Percentiles rank a stretch among this genome's conserved stretches.
These are phyloP conservation scores for Pyrrhosoma nymphula DNA, from an alignment of 2,888 invertebrate genomes.

Conservation along the genomic window DNA sequence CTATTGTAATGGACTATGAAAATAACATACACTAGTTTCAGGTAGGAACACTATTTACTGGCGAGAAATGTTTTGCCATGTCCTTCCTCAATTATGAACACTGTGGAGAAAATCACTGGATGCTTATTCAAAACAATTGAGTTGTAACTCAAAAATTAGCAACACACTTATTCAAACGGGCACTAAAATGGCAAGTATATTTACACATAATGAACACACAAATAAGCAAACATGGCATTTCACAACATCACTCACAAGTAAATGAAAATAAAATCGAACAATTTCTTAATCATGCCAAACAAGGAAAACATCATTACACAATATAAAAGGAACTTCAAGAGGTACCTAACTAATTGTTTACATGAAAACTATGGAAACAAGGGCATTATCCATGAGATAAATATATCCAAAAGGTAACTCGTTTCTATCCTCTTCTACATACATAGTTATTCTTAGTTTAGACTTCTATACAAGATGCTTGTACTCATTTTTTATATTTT, in stretches of 20 bases:
- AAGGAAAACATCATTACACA: not conserved
- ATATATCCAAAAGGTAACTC: not conserved
- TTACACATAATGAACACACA: not conserved
- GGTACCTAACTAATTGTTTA: not conserved
- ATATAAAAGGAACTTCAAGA: not conserved
- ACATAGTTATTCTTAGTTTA: not conserved
- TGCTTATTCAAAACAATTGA: not conserved
- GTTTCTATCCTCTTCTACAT: conserved; percentile 13
- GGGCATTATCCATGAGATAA: not conserved
- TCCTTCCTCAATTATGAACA: not conserved
- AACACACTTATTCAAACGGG: not conserved
- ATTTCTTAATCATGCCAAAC: not conserved
- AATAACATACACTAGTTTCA: too few species aligned
- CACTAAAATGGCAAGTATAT: conserved; percentile 1
- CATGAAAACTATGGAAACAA: not conserved
- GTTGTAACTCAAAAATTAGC: not conserved
- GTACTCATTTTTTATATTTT: not conserved
- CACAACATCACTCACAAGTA: not conserved
- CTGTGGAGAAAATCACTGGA: not conserved
- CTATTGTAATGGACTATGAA: too few species aligned
- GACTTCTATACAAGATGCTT: not conserved
- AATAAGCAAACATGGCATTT: not conserved
- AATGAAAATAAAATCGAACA: not conserved
- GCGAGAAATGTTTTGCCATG: not conserved
- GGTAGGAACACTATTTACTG: too few species aligned